Evolutionary conservation across 2,797 vertebrate species (phyloP).

Genomic region (Nannoperca obscura): DNA sequence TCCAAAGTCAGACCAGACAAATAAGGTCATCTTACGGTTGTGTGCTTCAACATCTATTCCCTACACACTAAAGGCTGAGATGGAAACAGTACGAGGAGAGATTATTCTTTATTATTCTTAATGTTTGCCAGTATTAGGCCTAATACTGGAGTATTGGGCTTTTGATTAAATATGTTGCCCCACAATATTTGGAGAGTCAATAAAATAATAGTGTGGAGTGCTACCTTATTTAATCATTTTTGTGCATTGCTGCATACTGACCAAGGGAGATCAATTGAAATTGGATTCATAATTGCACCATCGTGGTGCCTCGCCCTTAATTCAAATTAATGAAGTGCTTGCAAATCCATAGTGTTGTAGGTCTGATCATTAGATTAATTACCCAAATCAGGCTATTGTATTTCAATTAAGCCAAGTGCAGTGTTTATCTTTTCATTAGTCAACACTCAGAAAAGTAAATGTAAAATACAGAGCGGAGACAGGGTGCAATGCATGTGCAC

Average conservation of each 20-base stretch:
- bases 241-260: constrained; percentile 55
- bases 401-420: constrained; percentile 76
- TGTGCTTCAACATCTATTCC: background rate
- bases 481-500: background rate
- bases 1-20: constrained; percentile 6
- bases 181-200: constrained; percentile 26
- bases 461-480: constrained; percentile 28
- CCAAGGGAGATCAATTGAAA: constrained; percentile 77
- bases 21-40: constrained; percentile 2
- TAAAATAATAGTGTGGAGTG: constrained; percentile 20
- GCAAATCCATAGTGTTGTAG: constrained; percentile 77
- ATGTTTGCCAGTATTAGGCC: constrained; percentile 9
- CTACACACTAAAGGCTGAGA: background rate
- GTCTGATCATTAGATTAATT: constrained; percentile 82
- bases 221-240: constrained; percentile 39
- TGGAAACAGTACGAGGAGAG: background rate
- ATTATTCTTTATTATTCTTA: constrained; percentile 29
- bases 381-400: constrained; percentile 76
- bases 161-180: constrained; percentile 25
- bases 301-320: constrained; percentile 68
- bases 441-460: constrained; percentile 52
- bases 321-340: constrained; percentile 84
- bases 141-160: background rate
- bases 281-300: constrained; percentile 82
- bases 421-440: constrained; percentile 72